Evolutionary conservation across 1,140 invertebrate species (phyloP).

Genomic region (Antheraea pernyi): DNA sequence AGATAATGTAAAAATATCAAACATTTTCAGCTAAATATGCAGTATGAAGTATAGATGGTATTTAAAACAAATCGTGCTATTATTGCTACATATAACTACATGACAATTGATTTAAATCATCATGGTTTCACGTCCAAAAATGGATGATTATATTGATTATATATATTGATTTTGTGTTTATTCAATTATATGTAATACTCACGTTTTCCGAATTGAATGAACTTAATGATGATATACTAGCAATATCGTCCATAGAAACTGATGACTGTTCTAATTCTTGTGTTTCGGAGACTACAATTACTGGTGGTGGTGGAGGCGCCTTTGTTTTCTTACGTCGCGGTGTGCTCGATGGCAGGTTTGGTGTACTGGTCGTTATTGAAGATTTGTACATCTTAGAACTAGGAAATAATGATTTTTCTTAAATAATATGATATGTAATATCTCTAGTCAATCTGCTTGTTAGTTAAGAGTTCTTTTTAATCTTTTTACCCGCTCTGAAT

Average conservation of each 20-base stretch:
- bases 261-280: conserved; percentile 35
- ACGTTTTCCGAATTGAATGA: conserved; percentile 67
- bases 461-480: no score
- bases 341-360: conserved; percentile 62
- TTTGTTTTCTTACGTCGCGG: conserved; percentile 60
- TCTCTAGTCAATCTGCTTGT: no score
- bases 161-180: no score
- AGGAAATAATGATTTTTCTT: background rate
- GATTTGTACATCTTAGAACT: conserved; percentile 58
- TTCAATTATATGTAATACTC: conserved; percentile 6
- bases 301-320: conserved; percentile 56
- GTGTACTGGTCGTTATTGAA: conserved; percentile 61
- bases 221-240: conserved; percentile 66
- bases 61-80: no score
- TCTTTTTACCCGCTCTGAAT: no score
- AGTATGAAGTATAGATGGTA: no score
- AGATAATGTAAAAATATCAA: no score
- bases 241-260: conserved; percentile 67
- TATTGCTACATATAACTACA: no score
- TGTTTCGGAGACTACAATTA: conserved; percentile 25
- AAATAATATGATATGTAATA: no score
- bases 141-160: background rate
- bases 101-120: no score
- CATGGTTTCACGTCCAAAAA: background rate
- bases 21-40: no score